phyloP scores from a whole-genome alignment of 2,113 vertebrate species.

The Paradoxurus hermaphroditus region DNA sequence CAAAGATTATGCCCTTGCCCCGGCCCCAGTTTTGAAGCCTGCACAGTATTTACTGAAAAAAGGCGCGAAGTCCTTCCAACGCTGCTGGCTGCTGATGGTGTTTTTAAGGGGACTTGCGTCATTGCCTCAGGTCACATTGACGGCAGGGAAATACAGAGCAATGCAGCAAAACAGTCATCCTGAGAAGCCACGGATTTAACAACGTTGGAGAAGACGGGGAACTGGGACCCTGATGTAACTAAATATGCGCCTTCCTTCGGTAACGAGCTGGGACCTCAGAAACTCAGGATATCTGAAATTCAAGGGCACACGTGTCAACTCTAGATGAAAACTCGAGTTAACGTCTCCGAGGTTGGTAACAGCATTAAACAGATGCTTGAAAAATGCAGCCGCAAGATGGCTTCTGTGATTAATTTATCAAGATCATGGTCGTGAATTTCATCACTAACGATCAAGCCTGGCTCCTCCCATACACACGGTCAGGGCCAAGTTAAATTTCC shows the following conservation, averaged over 20 bases:
- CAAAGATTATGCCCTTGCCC: neutral
- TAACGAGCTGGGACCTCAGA: neutral
- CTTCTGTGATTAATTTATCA: neutral
- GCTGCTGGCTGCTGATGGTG: neutral
- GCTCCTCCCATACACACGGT: rapidly evolving
- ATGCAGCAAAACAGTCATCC: neutral
- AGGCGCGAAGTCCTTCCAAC: neutral
- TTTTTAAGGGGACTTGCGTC: neutral
- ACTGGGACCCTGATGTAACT: neutral
- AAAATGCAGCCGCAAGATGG: neutral
- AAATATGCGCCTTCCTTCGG: neutral
- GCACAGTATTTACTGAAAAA: neutral
- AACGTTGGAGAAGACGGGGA: neutral
- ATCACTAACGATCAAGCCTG: neutral
- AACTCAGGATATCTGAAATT: neutral
- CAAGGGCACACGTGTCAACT: neutral
- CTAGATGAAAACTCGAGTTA: neutral
- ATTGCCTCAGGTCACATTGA: neutral
- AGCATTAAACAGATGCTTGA: neutral
- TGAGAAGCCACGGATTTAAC: neutral
- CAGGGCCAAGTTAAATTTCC: neutral
- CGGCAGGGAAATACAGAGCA: neutral
- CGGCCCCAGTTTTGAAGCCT: neutral
- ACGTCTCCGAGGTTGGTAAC: neutral
- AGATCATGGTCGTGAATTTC: neutral